phyloP scores from a whole-genome alignment of 2,888 invertebrate species.

The Eristalis pertinax region DNA sequence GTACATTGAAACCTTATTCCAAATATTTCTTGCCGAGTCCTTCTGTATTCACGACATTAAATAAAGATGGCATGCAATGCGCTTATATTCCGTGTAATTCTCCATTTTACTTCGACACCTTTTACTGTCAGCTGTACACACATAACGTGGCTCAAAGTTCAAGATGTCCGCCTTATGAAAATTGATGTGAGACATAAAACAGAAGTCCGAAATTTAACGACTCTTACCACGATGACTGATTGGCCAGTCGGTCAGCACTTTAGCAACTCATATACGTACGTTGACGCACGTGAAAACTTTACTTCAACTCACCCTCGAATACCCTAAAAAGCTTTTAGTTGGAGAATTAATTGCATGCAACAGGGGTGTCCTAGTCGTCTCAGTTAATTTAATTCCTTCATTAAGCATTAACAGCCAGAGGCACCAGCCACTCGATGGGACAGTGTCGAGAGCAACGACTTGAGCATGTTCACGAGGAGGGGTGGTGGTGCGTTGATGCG shows the following conservation, averaged over 20 bases:
- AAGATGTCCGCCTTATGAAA: too few relatives aligned
- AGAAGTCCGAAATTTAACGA: too few relatives aligned
- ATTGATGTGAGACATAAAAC: too few relatives aligned
- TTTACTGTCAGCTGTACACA: too few relatives aligned
- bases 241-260: neutral
- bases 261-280: neutral
- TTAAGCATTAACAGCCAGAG: neutral
- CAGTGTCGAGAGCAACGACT: neutral
- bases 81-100: too few relatives aligned
- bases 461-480: neutral
- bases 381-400: constrained; percentile 11
- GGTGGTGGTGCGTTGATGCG: too few relatives aligned
- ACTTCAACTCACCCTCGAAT: neutral
- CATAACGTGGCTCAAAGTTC: too few relatives aligned
- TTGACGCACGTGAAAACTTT: neutral
- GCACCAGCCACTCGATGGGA: neutral
- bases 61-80: too few relatives aligned
- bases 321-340: neutral
- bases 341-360: constrained; percentile 14
- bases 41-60: too few relatives aligned
- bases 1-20: too few relatives aligned
- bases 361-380: constrained; percentile 12
- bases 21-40: too few relatives aligned
- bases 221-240: neutral
- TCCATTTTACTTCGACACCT: too few relatives aligned